Conservation (phyloP, 2,888 invertebrate species). For the Agrochola circellaris region DNA sequence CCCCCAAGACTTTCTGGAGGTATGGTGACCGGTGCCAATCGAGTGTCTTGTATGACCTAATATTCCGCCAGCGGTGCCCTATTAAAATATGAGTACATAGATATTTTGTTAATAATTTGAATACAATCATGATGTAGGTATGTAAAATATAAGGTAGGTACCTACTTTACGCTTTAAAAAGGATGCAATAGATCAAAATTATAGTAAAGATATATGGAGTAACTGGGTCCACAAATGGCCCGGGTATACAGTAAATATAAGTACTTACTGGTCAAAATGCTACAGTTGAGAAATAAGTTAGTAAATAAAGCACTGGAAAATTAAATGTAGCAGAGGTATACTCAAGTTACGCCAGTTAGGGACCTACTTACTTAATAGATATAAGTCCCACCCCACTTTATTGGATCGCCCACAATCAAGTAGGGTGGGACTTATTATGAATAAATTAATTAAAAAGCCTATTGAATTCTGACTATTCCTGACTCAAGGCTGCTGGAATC, state of each 20-base stretch:
- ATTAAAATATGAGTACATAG: conserved; percentile 50
- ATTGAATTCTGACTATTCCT: neutral
- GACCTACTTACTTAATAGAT: neutral
- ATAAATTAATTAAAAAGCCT: neutral
- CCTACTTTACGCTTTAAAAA: too few relatives aligned
- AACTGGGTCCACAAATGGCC: neutral
- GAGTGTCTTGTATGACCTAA: conserved; percentile 43
- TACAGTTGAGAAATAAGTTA: neutral
- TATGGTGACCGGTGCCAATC: conserved; percentile 40
- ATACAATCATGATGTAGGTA: neutral
- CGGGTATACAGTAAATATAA: neutral
- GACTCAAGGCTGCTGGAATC: neutral
- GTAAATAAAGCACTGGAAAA: neutral
- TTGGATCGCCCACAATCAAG: too few relatives aligned
- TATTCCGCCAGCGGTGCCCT: conserved; percentile 42
- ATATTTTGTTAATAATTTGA: conserved; percentile 14
- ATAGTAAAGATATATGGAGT: neutral
- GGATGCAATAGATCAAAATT: too few relatives aligned
- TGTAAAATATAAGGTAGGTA: conserved; percentile 13
- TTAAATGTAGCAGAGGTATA: neutral
- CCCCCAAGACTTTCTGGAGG: conserved; percentile 48
- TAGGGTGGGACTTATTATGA: too few relatives aligned
- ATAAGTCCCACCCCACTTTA: too few relatives aligned
- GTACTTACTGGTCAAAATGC: neutral
- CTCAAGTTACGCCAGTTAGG: neutral